phyloP scores from a whole-genome alignment of 53 echinoderm and acorn worm genomes.

The Luidia sarsii region DNA sequence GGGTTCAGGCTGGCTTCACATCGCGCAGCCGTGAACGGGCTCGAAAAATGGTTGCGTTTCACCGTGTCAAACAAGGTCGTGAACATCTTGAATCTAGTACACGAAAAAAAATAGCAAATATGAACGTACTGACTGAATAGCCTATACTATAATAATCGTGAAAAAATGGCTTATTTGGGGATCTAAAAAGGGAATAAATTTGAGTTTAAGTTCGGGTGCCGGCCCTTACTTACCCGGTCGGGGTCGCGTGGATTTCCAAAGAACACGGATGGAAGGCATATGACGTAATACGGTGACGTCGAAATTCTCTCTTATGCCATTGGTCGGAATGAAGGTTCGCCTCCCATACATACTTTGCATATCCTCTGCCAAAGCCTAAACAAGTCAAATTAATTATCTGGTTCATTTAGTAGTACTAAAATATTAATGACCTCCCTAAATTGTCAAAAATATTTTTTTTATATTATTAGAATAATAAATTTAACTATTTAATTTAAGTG shows the following conservation, averaged over 20 bases:
- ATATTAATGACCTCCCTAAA: too few relatives aligned
- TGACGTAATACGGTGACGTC: slow-evolving; percentile 41
- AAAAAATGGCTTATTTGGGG: not conserved
- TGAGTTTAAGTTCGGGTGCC: too few relatives aligned
- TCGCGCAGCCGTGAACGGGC: slow-evolving; percentile 78
- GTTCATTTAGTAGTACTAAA: too few relatives aligned
- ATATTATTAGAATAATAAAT: too few relatives aligned
- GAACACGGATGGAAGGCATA: slow-evolving; percentile 25
- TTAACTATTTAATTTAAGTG: too few relatives aligned
- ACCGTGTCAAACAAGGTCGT: slow-evolving; percentile 78
- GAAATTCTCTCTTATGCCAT: not conserved
- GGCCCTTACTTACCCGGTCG: slow-evolving; percentile 1
- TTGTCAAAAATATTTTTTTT: too few relatives aligned
- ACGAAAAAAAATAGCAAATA: not conserved
- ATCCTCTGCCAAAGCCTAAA: slow-evolving; percentile 18
- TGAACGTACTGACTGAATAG: too few relatives aligned
- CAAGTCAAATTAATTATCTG: too few relatives aligned
- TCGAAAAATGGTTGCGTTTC: slow-evolving; percentile 81
- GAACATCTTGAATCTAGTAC: slow-evolving; percentile 88
- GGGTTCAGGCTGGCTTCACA: slow-evolving; percentile 52
- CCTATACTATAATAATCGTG: not conserved
- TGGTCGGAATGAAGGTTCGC: not conserved
- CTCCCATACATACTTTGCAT: slow-evolving; percentile 31
- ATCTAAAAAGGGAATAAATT: too few relatives aligned
- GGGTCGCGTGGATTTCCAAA: slow-evolving; percentile 40